Base-by-base conservation (phyloP, 2,113 vertebrate genomes). In the Archocentrus centrarchus region DNA sequence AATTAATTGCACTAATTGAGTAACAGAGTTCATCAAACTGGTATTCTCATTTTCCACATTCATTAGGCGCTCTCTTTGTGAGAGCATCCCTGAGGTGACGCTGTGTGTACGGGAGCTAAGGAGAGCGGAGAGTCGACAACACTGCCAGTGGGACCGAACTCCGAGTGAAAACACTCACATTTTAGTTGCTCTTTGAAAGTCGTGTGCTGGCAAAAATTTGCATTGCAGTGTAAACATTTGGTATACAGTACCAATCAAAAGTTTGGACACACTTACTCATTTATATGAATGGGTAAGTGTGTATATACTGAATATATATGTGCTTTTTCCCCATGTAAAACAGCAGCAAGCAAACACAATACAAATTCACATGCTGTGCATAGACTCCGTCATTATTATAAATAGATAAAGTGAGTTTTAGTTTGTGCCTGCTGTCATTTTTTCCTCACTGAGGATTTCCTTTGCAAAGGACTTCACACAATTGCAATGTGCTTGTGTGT, bases 1-100 rank as follows among this genome's bases (percentile, higher is more conserved):
- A 98, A 98, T 97, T 97, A 97, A 98, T 98, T 97, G 97, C 94
- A 94, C 93, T 98, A 97, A 98, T 98, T 97, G 94, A 94, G 93
- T 96, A 94, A 92, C 92, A 96, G 97, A 97, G 96, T 96, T 97
- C 95, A 97, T 97, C 96, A 97, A 96, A 97, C 95, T 96, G 95
- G 93, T 94, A 95, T 97, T 96, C 96, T 95, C 94, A 95, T 96
- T 91, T 82, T 96, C 93, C 96, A 95, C 96, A 97, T 96, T 96
- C 96, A 97, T 97, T 96, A 97, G 89, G 86, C 94, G 50, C 92
- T 89, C 91, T 91, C 95, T 94, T 91, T 90, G 92, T 84, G 91
- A 91, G 91, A 87, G 93, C 89, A 30, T 90, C 87, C 92, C 92
- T 3, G 88, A 92, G 94, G 91, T 92, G 89, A 88, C 27, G 76